Conservation (phyloP, 2,797 vertebrate genomes). For the Potorous gilbertii region DNA sequence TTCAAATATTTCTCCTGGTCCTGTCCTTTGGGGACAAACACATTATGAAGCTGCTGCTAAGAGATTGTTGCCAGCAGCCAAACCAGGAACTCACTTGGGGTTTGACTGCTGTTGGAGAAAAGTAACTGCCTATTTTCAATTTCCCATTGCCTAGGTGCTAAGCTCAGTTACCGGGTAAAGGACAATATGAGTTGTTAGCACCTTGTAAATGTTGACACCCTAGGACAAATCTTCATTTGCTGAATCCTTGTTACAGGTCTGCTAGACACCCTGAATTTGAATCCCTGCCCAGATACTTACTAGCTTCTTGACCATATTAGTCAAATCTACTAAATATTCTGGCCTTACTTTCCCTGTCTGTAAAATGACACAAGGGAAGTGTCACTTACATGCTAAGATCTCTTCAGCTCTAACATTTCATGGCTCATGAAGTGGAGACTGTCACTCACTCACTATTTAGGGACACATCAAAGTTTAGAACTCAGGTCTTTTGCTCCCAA, state of each 20-base stretch:
- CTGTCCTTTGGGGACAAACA: neutral
- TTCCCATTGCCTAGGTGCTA: neutral
- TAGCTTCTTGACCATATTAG: neutral
- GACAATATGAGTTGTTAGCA: neutral
- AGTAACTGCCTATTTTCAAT: neutral
- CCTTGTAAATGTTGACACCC: neutral
- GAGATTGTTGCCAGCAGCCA: neutral
- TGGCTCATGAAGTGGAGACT: neutral
- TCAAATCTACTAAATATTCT: conserved; percentile 11
- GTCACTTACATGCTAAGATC: no score
- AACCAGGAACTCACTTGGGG: neutral
- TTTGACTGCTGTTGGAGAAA: neutral
- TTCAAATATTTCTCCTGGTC: neutral
- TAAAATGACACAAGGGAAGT: neutral
- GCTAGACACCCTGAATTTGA: conserved; percentile 10
- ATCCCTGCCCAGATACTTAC: neutral
- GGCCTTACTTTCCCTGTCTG: neutral
- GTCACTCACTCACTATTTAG: neutral
- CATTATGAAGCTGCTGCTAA: neutral
- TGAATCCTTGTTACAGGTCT: neutral
- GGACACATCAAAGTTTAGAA: no score
- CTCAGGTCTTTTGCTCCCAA: no score
- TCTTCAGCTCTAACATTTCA: neutral
- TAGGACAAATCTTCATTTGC: neutral
- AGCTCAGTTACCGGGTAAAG: neutral